Evolutionary conservation across 2,113 vertebrate genomes (phyloP), one percentile per base, ranked within the genome.

Genomic region (Caranx ignobilis): DNA sequence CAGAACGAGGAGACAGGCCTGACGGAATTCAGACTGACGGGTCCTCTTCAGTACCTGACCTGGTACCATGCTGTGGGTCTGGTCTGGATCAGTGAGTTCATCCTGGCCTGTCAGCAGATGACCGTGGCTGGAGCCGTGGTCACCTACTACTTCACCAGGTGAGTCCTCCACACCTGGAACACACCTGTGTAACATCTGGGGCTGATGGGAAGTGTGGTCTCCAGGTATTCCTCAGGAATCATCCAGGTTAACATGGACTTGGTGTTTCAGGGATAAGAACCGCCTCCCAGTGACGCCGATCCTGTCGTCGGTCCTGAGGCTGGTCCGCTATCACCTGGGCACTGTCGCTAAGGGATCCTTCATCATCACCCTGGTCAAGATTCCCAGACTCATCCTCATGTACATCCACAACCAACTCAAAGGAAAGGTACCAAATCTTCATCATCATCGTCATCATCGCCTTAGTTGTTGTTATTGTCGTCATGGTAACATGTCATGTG

Each of bases 81-180:
- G 48, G 94, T 99, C 71, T 99, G 98, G 98, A 97, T 99, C 91
- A 99, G 97, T 0, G 98, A 99, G 88, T 99, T 99, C 91, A 98
- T 99, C 80, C 92, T 99, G 62, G 98, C 98, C 0, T 99, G 98
- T 93, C 98, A 99, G 89, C 98, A 99, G 94, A 99, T 99, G 98
- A 98, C 97, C 0, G 97, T 99, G 26, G 98, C 98, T 0, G 98
- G 98, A 15, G 98, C 98, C 18, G 98, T 99, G 69, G 98, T 99
- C 78, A 99, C 98, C 0, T 99, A 99, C 93, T 99, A 99, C 94
- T 99, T 99, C 72, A 99, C 98, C 81, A 97, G 98, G 98, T 98
- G 79, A 94, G 79, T 56, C 39, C 0, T 6, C 43, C 34, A 37
- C 35, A 37, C 2, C 35, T 37, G 35, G 4, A 37, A 37, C 35